phyloP scores from a whole-genome alignment of 2,113 vertebrate genomes.

The Gavialis gangeticus region DNA sequence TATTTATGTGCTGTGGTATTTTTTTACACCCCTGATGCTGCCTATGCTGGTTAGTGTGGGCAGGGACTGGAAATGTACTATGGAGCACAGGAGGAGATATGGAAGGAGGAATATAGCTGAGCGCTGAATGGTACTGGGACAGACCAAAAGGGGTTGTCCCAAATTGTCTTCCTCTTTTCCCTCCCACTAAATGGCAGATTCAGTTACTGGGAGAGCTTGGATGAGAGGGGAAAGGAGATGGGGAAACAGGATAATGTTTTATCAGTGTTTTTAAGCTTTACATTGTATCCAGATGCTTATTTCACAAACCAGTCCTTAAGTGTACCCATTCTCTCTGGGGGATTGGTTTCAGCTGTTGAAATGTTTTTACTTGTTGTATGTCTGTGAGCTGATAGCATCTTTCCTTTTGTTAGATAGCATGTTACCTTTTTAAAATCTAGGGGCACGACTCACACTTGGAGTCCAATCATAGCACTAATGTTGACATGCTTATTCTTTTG shows the following conservation, averaged over 20 bases:
- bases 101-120: background rate
- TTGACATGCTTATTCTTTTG: background rate
- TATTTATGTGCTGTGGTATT: background rate
- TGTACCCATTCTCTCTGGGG: background rate
- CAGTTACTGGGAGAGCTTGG: background rate
- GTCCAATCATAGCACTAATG: background rate
- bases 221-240: background rate
- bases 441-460: background rate
- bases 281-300: background rate
- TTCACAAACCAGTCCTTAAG: background rate
- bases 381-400: background rate
- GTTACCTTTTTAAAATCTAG: background rate
- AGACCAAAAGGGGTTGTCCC: background rate
- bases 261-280: background rate
- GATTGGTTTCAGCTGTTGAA: background rate
- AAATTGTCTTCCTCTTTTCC: background rate
- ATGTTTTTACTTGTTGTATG: rapidly evolving
- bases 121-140: background rate
- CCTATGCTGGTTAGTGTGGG: background rate
- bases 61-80: background rate
- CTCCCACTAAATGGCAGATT: rapidly evolving
- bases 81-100: background rate
- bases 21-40: background rate
- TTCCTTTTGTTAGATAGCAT: too few species aligned
- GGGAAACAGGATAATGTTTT: conserved; percentile 6